Base-by-base conservation (phyloP, 2,888 invertebrate genomes). In the Phymatocera aterrima region DNA sequence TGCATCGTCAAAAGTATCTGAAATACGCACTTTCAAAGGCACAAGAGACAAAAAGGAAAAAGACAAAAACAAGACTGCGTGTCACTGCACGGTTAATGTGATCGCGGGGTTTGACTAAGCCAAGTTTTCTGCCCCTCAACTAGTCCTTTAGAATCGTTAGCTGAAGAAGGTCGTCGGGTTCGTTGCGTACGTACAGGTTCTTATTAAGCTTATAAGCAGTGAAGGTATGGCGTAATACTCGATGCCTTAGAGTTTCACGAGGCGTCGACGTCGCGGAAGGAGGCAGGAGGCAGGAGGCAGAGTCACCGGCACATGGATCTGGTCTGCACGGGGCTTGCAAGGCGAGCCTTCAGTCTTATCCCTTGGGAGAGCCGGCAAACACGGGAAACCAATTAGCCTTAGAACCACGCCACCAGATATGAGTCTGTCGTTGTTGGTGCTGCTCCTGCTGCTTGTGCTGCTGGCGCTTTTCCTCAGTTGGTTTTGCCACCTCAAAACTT, bases 301-400 rank as follows among this genome's bases (percentile, higher is more conserved):
- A 43, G 51, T 54, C 72, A 72, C 54, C 28, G 68, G 68, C 51
- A 72, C 68, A 72, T 72, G 75, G 28, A 75, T 34, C n/a, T n/a
- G n/a, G 75, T 75, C 75, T 74, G 74, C 18, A 57, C 46, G 40
- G 48, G 77, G 78, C 40, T 46, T 46, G 46, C n/a, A n/a, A 70
- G 78, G 46, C 31, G 78, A 54, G 78, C 82, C 18, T 37, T 87
- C 89, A 60, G 78, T 82, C 87, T 90, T 88, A 88, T 90, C 89
- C 89, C 87, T 80, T 81, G 88, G 87, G 87, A 88, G 88, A 81
- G 83, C 84, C 87, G 81, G 83, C 84, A 87, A 82, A 90, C 90
- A 90, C 86, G 89, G 89, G 89, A 90, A 90, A 90, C 88, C 90
- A 90, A 90, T 90, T 90, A 90, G 89, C 87, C 84, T 83, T 84